Base-by-base conservation (phyloP, 2,888 invertebrate species). In the Tetramorium bicarinatum region DNA sequence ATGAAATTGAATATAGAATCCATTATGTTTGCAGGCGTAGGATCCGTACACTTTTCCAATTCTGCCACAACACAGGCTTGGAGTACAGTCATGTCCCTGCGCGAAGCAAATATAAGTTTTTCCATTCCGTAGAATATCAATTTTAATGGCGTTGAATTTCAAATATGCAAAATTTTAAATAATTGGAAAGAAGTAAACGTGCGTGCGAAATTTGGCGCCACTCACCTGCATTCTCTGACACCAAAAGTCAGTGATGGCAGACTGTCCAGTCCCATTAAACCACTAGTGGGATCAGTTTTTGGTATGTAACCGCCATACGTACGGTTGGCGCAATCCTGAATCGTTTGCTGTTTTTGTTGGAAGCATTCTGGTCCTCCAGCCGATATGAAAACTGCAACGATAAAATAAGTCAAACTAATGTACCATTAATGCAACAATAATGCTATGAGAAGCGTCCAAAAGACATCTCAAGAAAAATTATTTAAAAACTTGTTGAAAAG, bases 351-450 rank as follows among this genome's bases (percentile, higher is more conserved):
- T 86, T 97, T 96, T 0, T 96, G 95, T 82, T 96, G 91, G 84
- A 98, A 95, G 92, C 98, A 98, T 92, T 97, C 97, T 11, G 97
- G 96, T 0, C 98, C 98, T n/a, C 97, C 97, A 92, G 98, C 97
- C 1, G 98, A 97, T 82, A 98, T 97, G 93, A 98, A 98, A 91
- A 98, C 97, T 95, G 83, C 8, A 80, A 69, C 47, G 1, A 15
- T 54, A 56, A 67, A 15, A 13, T 34, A 7, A 18, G 7, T 18
- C 13, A 29, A 9, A 54, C 18, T 29, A 41, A 29, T 62, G 34
- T 41, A 29, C 13, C 44, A 13, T 34, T 38, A 34, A n/a, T 29
- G 29, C 1, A 15, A 21, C 11, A 41, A 38, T 11, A n/a, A 34
- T 15, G 47, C 8, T 9, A 21, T 25, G 18, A 21, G 6, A n/a